These are phyloP conservation scores for Hippocampus comes DNA, from an alignment of 2,113 vertebrate species.

Conservation along the genomic window DNA sequence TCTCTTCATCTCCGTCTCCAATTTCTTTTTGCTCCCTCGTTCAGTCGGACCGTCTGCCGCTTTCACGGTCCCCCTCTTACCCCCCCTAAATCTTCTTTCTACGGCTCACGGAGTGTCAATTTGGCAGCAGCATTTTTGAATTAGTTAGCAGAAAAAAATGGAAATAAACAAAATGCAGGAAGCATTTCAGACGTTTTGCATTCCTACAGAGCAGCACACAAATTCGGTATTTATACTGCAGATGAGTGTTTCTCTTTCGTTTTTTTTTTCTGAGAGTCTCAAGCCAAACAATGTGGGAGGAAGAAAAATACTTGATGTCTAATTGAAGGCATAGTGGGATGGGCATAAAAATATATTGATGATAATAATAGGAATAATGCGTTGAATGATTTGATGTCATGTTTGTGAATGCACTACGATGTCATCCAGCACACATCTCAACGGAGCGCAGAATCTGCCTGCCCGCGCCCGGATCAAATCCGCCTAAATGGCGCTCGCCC, in stretches of 20 bases:
- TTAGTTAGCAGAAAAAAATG: constrained; percentile 36
- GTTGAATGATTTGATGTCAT: no score
- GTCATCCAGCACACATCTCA: no score
- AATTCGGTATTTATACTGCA: constrained; percentile 17
- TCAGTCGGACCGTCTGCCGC: constrained; percentile 60
- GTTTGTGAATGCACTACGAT: no score
- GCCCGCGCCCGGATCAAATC: no score
- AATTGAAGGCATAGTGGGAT: constrained; percentile 64
- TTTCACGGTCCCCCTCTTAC: constrained; percentile 18
- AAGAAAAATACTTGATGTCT: constrained; percentile 51
- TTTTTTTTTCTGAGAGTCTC: constrained; percentile 25
- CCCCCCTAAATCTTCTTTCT: constrained; percentile 34
- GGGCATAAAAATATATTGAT: neutral
- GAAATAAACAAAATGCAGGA: constrained; percentile 40
- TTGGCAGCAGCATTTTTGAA: constrained; percentile 19
- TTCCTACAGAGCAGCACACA: constrained; percentile 12
- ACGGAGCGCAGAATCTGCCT: no score
- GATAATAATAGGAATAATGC: no score
- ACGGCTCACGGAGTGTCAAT: constrained; percentile 30
- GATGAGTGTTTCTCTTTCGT: constrained; percentile 37
- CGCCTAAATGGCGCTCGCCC: no score
- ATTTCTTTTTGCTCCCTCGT: constrained; percentile 61
- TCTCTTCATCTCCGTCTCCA: constrained; percentile 71
- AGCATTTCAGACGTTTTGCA: constrained; percentile 14
- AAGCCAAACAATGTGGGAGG: constrained; percentile 38